Percentiles rank a stretch among this genome's conserved stretches.
These are phyloP conservation scores for Pseudolaguvia tuberculata DNA, from an alignment of 2,113 vertebrate genomes.

Conservation along the genomic window DNA sequence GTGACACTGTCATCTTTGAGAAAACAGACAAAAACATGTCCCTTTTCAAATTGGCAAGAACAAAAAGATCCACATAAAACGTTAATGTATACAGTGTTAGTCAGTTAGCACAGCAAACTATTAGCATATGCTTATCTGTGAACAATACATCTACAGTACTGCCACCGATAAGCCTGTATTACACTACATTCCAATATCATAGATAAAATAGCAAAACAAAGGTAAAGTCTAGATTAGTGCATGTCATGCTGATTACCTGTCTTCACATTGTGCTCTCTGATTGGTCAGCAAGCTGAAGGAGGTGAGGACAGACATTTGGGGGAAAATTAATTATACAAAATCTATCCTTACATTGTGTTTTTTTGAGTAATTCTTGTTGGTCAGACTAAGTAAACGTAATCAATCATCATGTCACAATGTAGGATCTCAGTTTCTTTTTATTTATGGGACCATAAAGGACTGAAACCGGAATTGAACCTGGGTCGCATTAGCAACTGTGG, in stretches of 20 bases:
- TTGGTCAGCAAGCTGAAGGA: slow-evolving; percentile 55
- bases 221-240: background rate
- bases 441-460: no score
- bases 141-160: slow-evolving; percentile 20
- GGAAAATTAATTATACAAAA: slow-evolving; percentile 36
- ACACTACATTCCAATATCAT: slow-evolving; percentile 1
- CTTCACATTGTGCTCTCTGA: slow-evolving; percentile 38
- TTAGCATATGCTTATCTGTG: slow-evolving; percentile 25
- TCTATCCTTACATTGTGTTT: no score
- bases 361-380: no score
- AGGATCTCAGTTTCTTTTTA: no score
- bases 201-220: slow-evolving; percentile 12
- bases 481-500: no score
- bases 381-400: no score
- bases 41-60: slow-evolving; percentile 20
- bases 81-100: slow-evolving; percentile 42
- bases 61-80: slow-evolving; percentile 13
- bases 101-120: slow-evolving; percentile 40
- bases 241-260: slow-evolving; percentile 59
- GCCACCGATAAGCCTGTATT: slow-evolving; percentile 1
- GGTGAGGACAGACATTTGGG: slow-evolving; percentile 40
- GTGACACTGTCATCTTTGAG: no score
- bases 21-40: background rate
- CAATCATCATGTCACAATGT: no score
- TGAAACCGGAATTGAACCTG: no score